Percentiles rank a stretch among this genome's conserved stretches.
phyloP scores from a whole-genome alignment of 1,140 invertebrate genomes.

The Coelopa frigida region DNA sequence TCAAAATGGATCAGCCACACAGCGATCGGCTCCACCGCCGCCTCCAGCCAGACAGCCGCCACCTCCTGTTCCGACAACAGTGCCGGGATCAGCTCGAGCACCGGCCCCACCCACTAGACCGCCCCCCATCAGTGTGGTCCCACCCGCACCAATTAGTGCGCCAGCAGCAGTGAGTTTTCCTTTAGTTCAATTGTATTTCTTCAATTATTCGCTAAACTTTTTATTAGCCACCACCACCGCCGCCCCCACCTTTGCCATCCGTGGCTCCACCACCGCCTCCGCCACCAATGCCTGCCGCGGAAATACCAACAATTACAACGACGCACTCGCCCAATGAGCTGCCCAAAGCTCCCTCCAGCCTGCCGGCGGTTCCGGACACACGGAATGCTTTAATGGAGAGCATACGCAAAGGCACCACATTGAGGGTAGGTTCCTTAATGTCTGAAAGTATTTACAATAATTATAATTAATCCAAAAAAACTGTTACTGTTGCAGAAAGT shows the following conservation, averaged over 20 bases:
- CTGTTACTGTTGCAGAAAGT: constrained; percentile 49
- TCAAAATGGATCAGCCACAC: constrained; percentile 30
- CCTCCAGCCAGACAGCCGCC: constrained; percentile 46
- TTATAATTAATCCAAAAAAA: neutral
- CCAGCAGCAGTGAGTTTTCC: constrained; percentile 31
- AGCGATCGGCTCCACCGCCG: constrained; percentile 47
- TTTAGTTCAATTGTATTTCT: neutral
- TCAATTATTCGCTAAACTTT: neutral
- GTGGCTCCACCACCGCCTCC: constrained; percentile 29
- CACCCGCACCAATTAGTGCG: constrained; percentile 26
- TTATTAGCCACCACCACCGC: constrained; percentile 18
- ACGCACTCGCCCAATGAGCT: constrained; percentile 24
- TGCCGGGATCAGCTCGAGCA: constrained; percentile 26
- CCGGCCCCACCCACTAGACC: constrained; percentile 41
- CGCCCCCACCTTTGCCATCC: constrained; percentile 18
- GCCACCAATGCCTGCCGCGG: constrained; percentile 37
- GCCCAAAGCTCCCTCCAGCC: constrained; percentile 18
- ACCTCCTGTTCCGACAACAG: constrained; percentile 42
- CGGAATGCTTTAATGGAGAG: constrained; percentile 67
- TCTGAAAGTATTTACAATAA: neutral
- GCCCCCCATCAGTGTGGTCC: constrained; percentile 28
- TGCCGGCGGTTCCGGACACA: constrained; percentile 46
- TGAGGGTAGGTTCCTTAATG: constrained; percentile 49
- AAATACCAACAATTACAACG: constrained; percentile 33
- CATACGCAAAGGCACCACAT: constrained; percentile 60